A percentile compares a stretch with the other conserved stretches of the same genome.
These are phyloP conservation scores for Heteractis magnifica DNA, from an alignment of 92 coral and sea anemone species.

Conservation along the genomic window DNA sequence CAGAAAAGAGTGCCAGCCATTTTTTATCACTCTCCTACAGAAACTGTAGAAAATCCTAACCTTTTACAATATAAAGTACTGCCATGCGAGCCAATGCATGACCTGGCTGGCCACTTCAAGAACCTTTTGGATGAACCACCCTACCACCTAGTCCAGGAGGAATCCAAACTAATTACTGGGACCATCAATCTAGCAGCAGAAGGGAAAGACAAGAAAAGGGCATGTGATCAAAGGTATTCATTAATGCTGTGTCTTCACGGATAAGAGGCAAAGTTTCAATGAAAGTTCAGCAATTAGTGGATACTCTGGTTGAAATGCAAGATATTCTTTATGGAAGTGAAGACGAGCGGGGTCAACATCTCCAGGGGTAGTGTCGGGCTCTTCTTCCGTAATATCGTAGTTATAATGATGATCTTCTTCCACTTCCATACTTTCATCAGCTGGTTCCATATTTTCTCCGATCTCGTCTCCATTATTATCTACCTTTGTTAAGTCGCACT, in stretches of 20 bases:
- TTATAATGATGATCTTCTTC: too few species aligned
- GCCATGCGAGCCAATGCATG: too few species aligned
- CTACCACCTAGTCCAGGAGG: too few species aligned
- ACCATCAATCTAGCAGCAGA: neutral
- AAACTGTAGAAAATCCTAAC: constrained; percentile 14
- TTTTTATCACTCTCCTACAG: constrained; percentile 6
- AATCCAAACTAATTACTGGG: too few species aligned
- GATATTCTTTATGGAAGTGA: constrained; percentile 29
- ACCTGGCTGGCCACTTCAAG: too few species aligned
- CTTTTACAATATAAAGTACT: neutral
- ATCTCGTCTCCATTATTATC: too few species aligned
- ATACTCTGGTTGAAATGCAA: constrained; percentile 43
- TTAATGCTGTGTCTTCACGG: neutral
- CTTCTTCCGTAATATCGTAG: too few species aligned
- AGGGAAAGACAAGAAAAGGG: constrained; percentile 35
- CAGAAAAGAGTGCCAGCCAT: constrained; percentile 27
- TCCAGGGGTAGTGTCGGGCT: too few species aligned
- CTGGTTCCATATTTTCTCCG: neutral
- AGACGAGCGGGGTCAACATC: neutral
- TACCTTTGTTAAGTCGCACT: neutral
- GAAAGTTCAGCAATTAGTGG: constrained; percentile 27
- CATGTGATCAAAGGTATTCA: constrained; percentile 26
- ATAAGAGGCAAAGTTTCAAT: neutral
- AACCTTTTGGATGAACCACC: too few species aligned
- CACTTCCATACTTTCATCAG: too few species aligned